These are phyloP conservation scores for Spea multiplicata DNA, from an alignment of 2,113 vertebrate species.

Conservation along the genomic window DNA sequence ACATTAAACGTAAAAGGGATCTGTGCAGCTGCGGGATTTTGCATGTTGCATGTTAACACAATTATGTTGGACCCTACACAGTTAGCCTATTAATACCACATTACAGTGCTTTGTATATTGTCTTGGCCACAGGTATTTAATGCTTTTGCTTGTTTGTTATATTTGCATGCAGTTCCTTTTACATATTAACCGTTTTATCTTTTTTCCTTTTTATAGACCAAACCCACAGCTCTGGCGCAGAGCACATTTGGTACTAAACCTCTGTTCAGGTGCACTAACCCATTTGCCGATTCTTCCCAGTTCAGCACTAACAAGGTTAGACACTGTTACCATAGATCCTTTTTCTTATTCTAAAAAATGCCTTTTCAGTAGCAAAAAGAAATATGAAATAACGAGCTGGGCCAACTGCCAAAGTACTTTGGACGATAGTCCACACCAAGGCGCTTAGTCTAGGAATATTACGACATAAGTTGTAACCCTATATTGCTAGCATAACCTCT, in stretches of 20 bases:
- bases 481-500: too few species aligned
- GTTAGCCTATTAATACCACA: too few species aligned
- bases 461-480: too few species aligned
- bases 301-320: constrained; percentile 70
- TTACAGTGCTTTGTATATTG: too few species aligned
- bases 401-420: neutral
- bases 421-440: too few species aligned
- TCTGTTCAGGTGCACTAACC: constrained; percentile 77
- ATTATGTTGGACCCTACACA: too few species aligned
- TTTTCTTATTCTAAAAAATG: neutral
- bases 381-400: neutral
- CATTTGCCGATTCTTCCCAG: constrained; percentile 74
- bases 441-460: too few species aligned
- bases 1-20: too few species aligned
- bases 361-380: neutral
- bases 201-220: constrained; percentile 77
- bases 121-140: neutral
- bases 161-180: neutral
- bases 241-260: constrained; percentile 70
- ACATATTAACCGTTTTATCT: constrained; percentile 49
- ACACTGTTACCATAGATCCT: constrained; percentile 34
- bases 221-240: constrained; percentile 73
- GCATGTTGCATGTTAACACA: too few species aligned
- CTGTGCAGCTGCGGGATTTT: too few species aligned
- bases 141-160: neutral